Percentiles rank a stretch among this genome's conserved stretches.
phyloP scores from a whole-genome alignment of 2,888 invertebrate species.

The Yponomeuta plumbellus region DNA sequence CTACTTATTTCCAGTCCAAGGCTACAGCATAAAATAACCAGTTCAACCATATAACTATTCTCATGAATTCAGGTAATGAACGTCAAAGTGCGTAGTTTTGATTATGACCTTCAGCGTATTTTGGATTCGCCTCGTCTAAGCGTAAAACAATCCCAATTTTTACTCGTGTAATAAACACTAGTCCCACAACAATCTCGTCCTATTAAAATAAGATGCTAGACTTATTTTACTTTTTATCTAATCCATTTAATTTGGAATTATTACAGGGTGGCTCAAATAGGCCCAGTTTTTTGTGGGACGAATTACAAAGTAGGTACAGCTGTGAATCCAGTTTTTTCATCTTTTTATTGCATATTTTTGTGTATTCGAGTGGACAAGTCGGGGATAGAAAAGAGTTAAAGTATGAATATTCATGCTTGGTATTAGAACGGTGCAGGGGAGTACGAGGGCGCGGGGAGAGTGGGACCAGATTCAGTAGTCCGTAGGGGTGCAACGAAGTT shows the following conservation, averaged over 20 bases:
- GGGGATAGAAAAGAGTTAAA: slow-evolving; percentile 43
- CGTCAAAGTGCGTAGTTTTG: not conserved
- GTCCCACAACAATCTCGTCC: not conserved
- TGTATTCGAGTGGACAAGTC: slow-evolving; percentile 11
- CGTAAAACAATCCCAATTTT: not conserved
- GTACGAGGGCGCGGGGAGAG: slow-evolving; percentile 51
- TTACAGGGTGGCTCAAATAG: no score
- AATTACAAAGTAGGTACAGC: not conserved
- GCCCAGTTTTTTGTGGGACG: no score
- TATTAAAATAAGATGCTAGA: no score
- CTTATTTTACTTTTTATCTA: no score
- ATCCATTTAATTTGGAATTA: no score
- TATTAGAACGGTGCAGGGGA: slow-evolving; percentile 57
- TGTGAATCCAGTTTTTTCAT: not conserved
- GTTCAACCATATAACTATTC: not conserved
- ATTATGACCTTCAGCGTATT: not conserved
- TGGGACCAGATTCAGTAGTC: slow-evolving; percentile 19
- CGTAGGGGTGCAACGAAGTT: not conserved
- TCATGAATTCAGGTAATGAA: not conserved
- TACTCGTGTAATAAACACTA: not conserved
- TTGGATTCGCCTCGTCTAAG: not conserved
- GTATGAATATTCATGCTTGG: slow-evolving; percentile 69
- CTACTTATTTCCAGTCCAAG: not conserved
- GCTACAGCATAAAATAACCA: not conserved
- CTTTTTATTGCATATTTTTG: not conserved